Base-by-base conservation (phyloP, 1,140 invertebrate species). In the Sarcophaga peregrina region DNA sequence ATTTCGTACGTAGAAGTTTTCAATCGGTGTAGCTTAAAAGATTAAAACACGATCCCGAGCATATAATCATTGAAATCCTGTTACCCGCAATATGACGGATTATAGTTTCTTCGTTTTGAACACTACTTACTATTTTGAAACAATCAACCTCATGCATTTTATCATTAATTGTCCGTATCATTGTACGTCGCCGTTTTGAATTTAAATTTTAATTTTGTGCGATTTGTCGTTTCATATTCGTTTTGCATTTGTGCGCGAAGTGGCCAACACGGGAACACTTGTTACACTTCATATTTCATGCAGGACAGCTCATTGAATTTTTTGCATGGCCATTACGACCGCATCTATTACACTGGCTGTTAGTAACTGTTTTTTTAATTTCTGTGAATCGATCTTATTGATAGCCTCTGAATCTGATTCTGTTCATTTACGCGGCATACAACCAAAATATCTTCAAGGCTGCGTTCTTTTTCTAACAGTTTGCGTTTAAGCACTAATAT, bases 401-500 rank as follows among this genome's bases (percentile, higher is more conserved):
- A 81, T 50, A 45, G 6, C 37, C 9, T 46, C 20, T 86, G 37
- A 54, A 85, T 13, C 54, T 15, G 62, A 46, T 13, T 20, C 72
- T 81, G 58, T 68, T 81, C 80, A 68, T 81, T 2, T 6, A 81
- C 37, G 25, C 72, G 80, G n/a, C 54, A 81, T 13, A 47, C 20
- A 13, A 47, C 58, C 1, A 81, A 72, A n/a, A 25, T 17, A 17
- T 81, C 54, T 6, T 52, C 54, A 0, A 37, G 25, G 25, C 25
- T 37, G 25, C 4, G 9, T 11, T 81, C 80, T 46, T 81, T 81
- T 68, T 72, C 80, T 15, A 81, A n/a, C 5, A 81, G 37, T 15
- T 25, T 82, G 25, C 85, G 85, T 74, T 85, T 80, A 10, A 87
- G 73, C 3, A 86, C 84, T 5, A 20, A 17, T 37, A 84, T 83